These are phyloP conservation scores for Brachionus koreanus DNA, from an alignment of 1,140 invertebrate species.

Conservation along the genomic window DNA sequence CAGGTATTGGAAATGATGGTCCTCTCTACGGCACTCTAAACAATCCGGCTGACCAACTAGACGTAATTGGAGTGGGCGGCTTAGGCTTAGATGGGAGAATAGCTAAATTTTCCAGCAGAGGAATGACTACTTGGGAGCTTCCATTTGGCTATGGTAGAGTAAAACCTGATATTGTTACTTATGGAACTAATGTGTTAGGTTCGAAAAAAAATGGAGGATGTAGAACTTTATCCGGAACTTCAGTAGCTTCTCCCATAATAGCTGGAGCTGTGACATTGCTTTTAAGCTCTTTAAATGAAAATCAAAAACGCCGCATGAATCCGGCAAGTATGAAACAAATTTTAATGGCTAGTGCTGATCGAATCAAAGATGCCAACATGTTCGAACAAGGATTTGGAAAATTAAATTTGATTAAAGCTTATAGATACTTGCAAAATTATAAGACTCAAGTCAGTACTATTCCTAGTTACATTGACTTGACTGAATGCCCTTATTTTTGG, in stretches of 20 bases:
- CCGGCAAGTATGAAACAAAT: constrained; percentile 92
- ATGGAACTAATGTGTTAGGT: constrained; percentile 82
- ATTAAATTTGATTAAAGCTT: constrained; percentile 79
- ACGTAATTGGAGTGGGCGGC: constrained; percentile 93
- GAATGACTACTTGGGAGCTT: constrained; percentile 89
- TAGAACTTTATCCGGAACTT: constrained; percentile 79
- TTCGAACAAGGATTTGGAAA: constrained; percentile 95
- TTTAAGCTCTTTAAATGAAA: constrained; percentile 63
- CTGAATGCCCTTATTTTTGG: constrained; percentile 94
- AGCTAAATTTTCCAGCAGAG: constrained; percentile 87
- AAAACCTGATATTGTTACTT: constrained; percentile 93
- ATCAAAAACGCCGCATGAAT: constrained; percentile 65
- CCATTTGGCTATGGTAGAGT: constrained; percentile 77
- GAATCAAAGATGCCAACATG: constrained; percentile 81
- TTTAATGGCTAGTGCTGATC: constrained; percentile 76
- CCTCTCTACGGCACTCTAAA: constrained; percentile 89
- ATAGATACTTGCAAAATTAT: constrained; percentile 73
- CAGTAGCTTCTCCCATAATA: constrained; percentile 90
- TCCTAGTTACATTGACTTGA: constrained; percentile 79
- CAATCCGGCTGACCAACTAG: constrained; percentile 96
- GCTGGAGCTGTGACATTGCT: constrained; percentile 83
- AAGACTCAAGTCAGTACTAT: constrained; percentile 70
- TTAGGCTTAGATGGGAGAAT: constrained; percentile 95
- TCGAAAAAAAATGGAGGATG: constrained; percentile 83
- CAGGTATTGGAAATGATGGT: constrained; percentile 94